phyloP scores from a whole-genome alignment of 2,888 invertebrate genomes.

The Nymphalis polychloros region DNA sequence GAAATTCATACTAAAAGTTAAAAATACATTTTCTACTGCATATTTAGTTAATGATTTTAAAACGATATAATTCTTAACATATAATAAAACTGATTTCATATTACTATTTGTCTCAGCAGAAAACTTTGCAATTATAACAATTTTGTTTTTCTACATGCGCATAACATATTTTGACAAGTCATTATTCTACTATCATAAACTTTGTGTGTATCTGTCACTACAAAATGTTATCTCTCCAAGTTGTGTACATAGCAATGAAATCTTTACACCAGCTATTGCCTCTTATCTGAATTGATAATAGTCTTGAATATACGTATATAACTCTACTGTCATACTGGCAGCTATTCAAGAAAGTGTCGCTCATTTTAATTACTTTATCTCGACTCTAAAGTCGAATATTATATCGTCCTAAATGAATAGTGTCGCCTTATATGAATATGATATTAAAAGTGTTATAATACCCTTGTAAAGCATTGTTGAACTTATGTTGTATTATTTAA shows the following conservation, averaged over 20 bases:
- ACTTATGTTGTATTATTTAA: constrained; percentile 49
- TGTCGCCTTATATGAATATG: constrained; percentile 48
- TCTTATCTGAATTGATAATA: constrained; percentile 78
- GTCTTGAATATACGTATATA: constrained; percentile 59
- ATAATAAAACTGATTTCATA: too few species aligned
- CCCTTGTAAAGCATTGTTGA: constrained; percentile 50
- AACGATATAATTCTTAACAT: too few species aligned
- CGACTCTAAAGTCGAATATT: constrained; percentile 49
- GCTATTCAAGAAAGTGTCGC: constrained; percentile 66
- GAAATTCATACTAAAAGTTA: too few species aligned
- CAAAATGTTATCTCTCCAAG: constrained; percentile 43
- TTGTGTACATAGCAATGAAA: constrained; percentile 65
- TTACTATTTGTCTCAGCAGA: too few species aligned
- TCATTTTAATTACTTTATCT: constrained; percentile 69
- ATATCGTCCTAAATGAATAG: constrained; percentile 42
- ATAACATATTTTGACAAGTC: constrained; percentile 12
- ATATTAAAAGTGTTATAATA: constrained; percentile 41
- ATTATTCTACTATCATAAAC: constrained; percentile 31
- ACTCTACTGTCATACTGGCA: constrained; percentile 68
- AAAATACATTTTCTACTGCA: too few species aligned
- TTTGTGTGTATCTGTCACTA: constrained; percentile 34
- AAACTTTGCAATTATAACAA: neutral
- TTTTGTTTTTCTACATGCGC: neutral
- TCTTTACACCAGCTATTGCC: constrained; percentile 60
- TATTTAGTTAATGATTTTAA: too few species aligned